Conservation (phyloP, 2,888 invertebrate species). For the Leptopilina myrica region DNA sequence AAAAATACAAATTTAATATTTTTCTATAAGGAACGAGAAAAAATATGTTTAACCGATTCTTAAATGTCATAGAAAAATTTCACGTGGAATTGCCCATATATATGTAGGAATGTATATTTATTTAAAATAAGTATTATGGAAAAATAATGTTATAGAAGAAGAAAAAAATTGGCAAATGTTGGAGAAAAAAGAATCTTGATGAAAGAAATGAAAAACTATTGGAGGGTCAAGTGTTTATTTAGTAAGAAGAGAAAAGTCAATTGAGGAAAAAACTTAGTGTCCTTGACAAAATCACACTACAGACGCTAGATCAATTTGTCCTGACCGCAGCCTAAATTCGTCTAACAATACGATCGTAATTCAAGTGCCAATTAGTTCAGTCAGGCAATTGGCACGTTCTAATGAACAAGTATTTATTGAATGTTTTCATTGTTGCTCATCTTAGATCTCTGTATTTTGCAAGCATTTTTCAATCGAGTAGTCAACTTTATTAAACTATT, state of each 20-base stretch:
- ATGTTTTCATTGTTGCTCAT: slow-evolving; percentile 9
- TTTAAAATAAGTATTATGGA: not conserved
- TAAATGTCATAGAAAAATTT: no score
- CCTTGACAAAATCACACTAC: slow-evolving; percentile 1
- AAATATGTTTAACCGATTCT: no score
- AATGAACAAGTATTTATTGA: slow-evolving; percentile 42
- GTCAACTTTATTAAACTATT: not conserved
- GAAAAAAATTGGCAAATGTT: not conserved
- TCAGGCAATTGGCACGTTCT: slow-evolving; percentile 42
- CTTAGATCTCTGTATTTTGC: not conserved
- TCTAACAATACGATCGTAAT: slow-evolving; percentile 48
- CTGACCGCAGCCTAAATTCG: slow-evolving; percentile 29
- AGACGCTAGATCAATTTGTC: slow-evolving; percentile 42
- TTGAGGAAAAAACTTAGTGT: not conserved
- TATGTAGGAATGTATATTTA: no score
- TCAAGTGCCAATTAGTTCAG: slow-evolving; percentile 54
- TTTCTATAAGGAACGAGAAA: no score
- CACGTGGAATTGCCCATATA: no score
- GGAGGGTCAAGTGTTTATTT: not conserved
- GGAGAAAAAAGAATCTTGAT: not conserved
- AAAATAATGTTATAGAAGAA: no score
- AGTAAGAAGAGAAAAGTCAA: not conserved
- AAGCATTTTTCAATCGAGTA: not conserved
- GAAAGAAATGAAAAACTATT: slow-evolving; percentile 40
- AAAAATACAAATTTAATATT: no score